A percentile compares a stretch with the other conserved stretches of the same genome.
phyloP scores from a whole-genome alignment of 1,140 invertebrate species.

The Sitobion miscanthi region DNA sequence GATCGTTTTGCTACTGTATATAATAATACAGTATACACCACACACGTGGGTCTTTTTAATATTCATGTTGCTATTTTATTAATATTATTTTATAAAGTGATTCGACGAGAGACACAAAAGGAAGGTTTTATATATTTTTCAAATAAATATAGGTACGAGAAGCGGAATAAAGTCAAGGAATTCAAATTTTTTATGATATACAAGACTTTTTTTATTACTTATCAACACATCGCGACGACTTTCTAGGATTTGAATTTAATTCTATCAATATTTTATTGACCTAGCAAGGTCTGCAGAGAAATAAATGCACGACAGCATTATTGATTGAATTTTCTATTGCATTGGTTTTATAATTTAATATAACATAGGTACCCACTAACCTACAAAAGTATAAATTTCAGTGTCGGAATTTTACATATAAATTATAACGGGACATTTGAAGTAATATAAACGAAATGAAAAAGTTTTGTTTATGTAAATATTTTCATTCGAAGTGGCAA shows the following conservation, averaged over 20 bases:
- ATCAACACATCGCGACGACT: background rate
- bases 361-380: background rate
- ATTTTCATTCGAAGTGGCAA: background rate
- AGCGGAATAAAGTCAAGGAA: background rate
- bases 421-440: background rate
- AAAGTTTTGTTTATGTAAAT: conserved; percentile 11
- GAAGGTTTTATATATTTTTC: background rate
- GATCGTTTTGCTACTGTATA: background rate
- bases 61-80: background rate
- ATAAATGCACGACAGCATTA: background rate
- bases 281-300: background rate
- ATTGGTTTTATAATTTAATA: background rate
- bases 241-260: background rate
- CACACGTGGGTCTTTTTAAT: background rate
- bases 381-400: background rate
- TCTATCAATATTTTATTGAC: background rate
- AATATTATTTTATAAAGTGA: background rate
- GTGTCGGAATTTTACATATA: background rate
- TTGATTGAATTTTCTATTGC: background rate
- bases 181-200: background rate
- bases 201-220: background rate
- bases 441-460: background rate
- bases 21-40: too few relatives aligned
- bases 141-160: background rate
- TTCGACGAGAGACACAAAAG: background rate